Percentiles rank a stretch among this genome's conserved stretches.
These are phyloP conservation scores for Polypedilum vanderplanki DNA, from an alignment of 1,140 invertebrate genomes.

Conservation along the genomic window DNA sequence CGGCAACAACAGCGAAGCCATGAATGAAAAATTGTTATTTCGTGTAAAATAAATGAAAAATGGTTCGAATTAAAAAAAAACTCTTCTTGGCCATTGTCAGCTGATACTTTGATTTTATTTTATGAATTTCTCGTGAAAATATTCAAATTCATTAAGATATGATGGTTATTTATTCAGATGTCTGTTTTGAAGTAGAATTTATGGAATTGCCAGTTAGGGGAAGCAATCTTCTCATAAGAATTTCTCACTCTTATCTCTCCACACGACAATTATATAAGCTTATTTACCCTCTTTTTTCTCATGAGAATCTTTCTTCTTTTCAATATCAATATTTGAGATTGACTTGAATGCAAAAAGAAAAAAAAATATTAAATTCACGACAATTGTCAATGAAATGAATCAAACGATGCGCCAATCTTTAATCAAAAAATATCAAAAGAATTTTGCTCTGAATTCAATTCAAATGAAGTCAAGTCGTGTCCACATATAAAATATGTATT, in stretches of 20 bases:
- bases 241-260: too few relatives aligned
- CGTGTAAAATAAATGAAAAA: constrained; percentile 18
- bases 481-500: neutral
- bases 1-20: neutral
- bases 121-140: neutral
- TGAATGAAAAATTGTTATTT: constrained; percentile 14
- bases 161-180: neutral
- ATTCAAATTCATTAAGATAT: neutral
- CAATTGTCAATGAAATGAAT: too few relatives aligned
- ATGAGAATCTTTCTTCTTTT: too few relatives aligned
- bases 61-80: neutral
- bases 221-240: too few relatives aligned
- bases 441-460: constrained; percentile 24
- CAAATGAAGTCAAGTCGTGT: constrained; percentile 24
- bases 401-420: too few relatives aligned
- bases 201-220: too few relatives aligned
- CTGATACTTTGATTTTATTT: neutral
- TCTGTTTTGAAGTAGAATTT: constrained; percentile 1
- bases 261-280: too few relatives aligned
- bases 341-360: too few relatives aligned
- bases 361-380: too few relatives aligned
- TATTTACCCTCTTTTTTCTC: too few relatives aligned
- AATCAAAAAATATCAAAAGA: neutral
- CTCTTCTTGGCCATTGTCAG: neutral
- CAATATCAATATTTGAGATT: too few relatives aligned